Base-by-base conservation (phyloP, 2,888 invertebrate species). In the Sericinus montela region DNA sequence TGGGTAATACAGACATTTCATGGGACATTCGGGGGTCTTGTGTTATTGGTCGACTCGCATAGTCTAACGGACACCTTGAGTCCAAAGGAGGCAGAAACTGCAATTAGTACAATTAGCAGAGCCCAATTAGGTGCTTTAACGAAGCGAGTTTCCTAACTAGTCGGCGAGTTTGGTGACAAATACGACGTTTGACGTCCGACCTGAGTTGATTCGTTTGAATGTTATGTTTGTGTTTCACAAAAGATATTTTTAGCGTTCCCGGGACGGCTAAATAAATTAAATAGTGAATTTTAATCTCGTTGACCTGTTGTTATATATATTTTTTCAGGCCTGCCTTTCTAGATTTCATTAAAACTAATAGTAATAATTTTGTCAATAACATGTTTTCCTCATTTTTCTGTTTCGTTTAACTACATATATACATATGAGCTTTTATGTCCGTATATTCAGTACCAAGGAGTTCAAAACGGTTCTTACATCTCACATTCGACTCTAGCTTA, bases 101-200 rank as follows among this genome's bases (percentile, higher is more conserved):
- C 78, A 81, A 82, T 82, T 79, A 82, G 75, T 66, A 80, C 78
- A 81, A 82, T 83, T 82, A 83, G 78, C 67, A 67, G 70, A 74
- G 76, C 75, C 80, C 81, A 83, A 84, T 84, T 83, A 84, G 81
- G 67, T 80, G 79, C 75, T 78, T 77, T 83, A 83, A 81, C 81
- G 83, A 83, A 82, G 79, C 81, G 69, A 79, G 77, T 78, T 79
- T 72, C 65, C 70, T 65, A 75, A 78, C 63, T 65, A 74, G 73
- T 70, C 65, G 65, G 70, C 39, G 69, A 75, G 78, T 77, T 75
- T 72, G 75, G 74, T 75, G 76, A 80, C 79, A 81, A 79, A 80
- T 73, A 65, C 63, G 56, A 71, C 75, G 69, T 69, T 75, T 75
- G 80, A 73, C 74, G 72, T 71, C 74, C 75, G 72, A 80, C 81